Evolutionary conservation across 2,888 invertebrate species (phyloP), one percentile per base, ranked within the genome.

Genomic region (Idaea straminata): DNA sequence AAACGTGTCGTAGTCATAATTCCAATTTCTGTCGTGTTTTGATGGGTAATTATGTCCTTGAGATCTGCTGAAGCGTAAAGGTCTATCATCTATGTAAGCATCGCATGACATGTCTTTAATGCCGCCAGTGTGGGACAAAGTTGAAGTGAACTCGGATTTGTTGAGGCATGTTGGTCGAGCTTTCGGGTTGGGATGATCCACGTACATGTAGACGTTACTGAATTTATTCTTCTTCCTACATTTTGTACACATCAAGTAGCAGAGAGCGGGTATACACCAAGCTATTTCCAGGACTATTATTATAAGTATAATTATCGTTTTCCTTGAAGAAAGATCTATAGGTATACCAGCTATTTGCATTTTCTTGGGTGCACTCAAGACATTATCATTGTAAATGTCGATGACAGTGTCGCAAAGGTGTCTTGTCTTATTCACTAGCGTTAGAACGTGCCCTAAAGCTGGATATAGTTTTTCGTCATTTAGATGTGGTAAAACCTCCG

Each of bases 401-500:
- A 72, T 59, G 59, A 72, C 62, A 6, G 59, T 65, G 61, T 72
- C 72, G 47, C 68, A 70, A 10, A 72, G 57, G 5, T 71, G 69
- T 60, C 71, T 76, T 5, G 84, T 80, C 62, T 67, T 79, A 68
- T 88, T 87, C 0, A 86, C 69, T 63, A 91, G 73, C 16, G 87
- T 80, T 0, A 94, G 80, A 1, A 94, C 87, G 69, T 89, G 89
- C 4, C 92, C 92, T 6, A 94, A 87, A 4, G 90, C 94, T 4
- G 94, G 86, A 74, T 95, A 95, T 73, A 95, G 91, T 66, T 92
- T 89, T 6, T 95, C 94, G 73, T 95, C 95, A 62, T 88, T 88
- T 16, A 95, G 86, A 77, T 94, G 95, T 0, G 93, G 93, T 7
- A 90, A 73, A 3, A 94, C 85, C 25, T 91, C 86, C n/a, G 79